A percentile compares a stretch with the other conserved stretches of the same genome.
Conservation (phyloP, 23 tunicate species). For the Clavelina lepadiformis region DNA sequence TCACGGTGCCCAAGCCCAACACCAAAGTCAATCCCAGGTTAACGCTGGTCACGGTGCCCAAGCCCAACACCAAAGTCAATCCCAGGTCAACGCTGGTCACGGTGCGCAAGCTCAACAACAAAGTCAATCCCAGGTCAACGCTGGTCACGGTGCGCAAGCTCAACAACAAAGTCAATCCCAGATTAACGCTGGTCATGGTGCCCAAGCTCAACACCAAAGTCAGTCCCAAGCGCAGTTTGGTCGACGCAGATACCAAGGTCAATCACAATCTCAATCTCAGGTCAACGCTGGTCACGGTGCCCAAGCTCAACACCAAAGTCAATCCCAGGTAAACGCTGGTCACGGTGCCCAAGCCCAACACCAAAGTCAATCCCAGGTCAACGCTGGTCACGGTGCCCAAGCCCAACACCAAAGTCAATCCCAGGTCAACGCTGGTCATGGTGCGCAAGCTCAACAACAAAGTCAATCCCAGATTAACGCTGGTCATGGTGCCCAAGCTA, state of each 20-base stretch:
- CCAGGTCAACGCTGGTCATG: neutral
- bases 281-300: neutral
- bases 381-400: neutral
- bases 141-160: neutral
- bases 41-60: neutral
- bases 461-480: neutral
- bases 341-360: conserved; percentile 6
- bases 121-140: neutral
- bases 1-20: neutral
- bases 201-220: neutral
- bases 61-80: conserved; percentile 7
- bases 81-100: neutral
- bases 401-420: neutral
- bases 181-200: neutral
- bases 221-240: conserved; percentile 13
- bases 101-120: neutral
- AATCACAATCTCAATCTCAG: conserved; percentile 11
- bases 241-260: conserved; percentile 7
- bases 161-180: conserved; percentile 1
- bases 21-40: neutral
- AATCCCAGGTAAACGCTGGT: conserved; percentile 1
- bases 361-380: neutral
- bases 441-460: neutral
- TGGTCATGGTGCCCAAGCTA: neutral
- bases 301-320: conserved; percentile 3